Evolutionary conservation across 1,140 invertebrate genomes (phyloP).

Genomic region (Meloidogyne exigua): DNA sequence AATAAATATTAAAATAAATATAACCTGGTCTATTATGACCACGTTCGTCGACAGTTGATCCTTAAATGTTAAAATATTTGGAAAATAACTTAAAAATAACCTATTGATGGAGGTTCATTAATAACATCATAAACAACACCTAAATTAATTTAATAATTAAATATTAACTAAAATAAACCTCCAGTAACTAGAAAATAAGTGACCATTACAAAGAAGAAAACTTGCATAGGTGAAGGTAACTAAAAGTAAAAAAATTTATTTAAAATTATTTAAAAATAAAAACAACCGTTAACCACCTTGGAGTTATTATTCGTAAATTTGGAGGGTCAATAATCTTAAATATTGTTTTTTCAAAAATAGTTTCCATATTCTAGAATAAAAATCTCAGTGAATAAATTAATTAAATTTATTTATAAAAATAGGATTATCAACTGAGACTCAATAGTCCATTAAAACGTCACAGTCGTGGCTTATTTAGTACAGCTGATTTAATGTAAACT

Average conservation of each 20-base stretch:
- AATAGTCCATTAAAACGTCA: no score
- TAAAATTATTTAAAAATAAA: neutral
- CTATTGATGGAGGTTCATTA: conserved; percentile 56
- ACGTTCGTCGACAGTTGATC: conserved; percentile 17
- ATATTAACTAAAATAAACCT: conserved; percentile 71
- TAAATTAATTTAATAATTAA: neutral
- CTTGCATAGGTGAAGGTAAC: conserved; percentile 86
- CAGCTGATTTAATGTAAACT: no score
- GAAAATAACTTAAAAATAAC: conserved; percentile 17
- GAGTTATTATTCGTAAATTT: conserved; percentile 44
- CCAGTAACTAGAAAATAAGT: conserved; percentile 97
- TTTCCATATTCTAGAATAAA: no score
- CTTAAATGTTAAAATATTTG: conserved; percentile 10
- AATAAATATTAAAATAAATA: neutral
- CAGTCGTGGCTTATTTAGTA: no score
- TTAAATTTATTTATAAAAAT: no score
- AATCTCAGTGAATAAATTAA: neutral
- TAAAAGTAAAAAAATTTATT: conserved; percentile 55
- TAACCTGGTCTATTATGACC: conserved; percentile 15
- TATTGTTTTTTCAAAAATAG: conserved; percentile 31
- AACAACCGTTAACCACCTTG: conserved; percentile 47
- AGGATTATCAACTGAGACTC: no score
- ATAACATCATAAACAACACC: conserved; percentile 64
- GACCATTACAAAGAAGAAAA: conserved; percentile 82
- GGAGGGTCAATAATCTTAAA: conserved; percentile 42